These are phyloP conservation scores for Lagopus leucura DNA, from an alignment of 2,113 vertebrate species.

Conservation along the genomic window DNA sequence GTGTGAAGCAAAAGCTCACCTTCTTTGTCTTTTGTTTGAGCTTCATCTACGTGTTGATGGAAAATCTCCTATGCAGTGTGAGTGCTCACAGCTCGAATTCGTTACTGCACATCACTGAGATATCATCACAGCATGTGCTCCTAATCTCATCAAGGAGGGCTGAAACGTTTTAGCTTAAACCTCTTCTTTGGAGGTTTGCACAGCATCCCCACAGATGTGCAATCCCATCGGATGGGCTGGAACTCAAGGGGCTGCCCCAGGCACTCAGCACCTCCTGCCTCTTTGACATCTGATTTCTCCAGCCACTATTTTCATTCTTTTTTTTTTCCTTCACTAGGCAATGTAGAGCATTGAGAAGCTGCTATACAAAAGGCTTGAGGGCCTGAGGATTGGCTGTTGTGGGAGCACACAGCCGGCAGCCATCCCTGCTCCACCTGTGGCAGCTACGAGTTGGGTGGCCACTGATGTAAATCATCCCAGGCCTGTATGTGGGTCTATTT, in stretches of 20 bases:
- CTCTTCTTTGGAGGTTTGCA: neutral
- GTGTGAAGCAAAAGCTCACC: neutral
- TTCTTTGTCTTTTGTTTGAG: neutral
- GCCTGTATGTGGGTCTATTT: constrained; percentile 36
- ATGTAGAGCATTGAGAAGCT: neutral
- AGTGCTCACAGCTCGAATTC: neutral
- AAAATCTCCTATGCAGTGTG: neutral
- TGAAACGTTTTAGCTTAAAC: neutral
- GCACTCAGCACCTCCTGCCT: neutral
- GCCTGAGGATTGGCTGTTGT: neutral
- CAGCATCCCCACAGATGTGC: neutral
- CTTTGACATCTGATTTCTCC: neutral
- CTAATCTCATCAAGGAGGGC: neutral
- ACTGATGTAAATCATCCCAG: neutral
- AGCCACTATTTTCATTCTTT: neutral
- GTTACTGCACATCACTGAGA: neutral
- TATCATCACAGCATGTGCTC: neutral
- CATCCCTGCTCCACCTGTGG: neutral
- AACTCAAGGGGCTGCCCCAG: neutral
- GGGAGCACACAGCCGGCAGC: neutral
- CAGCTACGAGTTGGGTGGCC: neutral
- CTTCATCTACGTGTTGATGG: neutral
- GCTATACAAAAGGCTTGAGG: neutral
- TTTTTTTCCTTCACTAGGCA: neutral
- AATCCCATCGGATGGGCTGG: rapidly evolving